Evolutionary conservation across 2,113 vertebrate genomes (phyloP).

Genomic region (Probosciger aterrimus): DNA sequence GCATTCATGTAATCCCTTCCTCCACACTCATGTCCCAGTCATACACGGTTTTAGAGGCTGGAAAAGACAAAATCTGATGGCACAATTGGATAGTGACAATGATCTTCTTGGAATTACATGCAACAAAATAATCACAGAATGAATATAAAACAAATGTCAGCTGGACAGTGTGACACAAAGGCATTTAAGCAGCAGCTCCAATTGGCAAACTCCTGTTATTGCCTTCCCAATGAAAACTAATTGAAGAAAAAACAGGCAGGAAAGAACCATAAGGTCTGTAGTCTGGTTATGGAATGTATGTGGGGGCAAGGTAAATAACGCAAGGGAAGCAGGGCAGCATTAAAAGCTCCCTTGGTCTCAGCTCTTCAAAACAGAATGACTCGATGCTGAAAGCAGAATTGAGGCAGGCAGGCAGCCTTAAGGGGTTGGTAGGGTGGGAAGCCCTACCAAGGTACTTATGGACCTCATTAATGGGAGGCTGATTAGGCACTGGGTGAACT

Average conservation of each 20-base stretch:
- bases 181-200: neutral
- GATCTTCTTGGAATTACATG: neutral
- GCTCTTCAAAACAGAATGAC: neutral
- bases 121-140: neutral
- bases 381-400: neutral
- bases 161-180: neutral
- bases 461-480: neutral
- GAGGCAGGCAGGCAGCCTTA: neutral
- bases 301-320: neutral
- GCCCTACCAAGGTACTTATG: neutral
- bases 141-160: neutral
- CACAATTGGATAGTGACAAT: neutral
- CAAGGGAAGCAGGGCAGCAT: neutral
- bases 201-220: neutral
- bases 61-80: neutral
- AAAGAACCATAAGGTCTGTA: neutral
- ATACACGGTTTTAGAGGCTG: neutral
- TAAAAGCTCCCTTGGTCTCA: neutral
- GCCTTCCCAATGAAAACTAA: neutral
- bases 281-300: neutral
- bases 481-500: neutral
- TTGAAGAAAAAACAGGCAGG: neutral
- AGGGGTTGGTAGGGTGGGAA: neutral
- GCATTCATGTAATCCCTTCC: neutral
- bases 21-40: neutral